Percentiles rank a stretch among this genome's conserved stretches.
Conservation (phyloP, 2,888 invertebrate genomes). For the Hydriomena furcata region DNA sequence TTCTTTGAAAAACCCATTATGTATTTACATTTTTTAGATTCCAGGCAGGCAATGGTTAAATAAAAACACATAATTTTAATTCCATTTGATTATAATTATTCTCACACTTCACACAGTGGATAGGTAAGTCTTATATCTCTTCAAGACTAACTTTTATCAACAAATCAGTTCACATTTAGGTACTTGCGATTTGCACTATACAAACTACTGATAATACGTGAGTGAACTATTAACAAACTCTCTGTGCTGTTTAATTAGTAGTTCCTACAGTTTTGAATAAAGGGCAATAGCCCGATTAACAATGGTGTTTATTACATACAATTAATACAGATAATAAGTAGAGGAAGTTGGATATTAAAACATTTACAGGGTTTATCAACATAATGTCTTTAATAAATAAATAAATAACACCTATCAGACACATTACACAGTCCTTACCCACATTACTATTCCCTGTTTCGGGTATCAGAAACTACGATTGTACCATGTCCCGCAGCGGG, state of each 20-base stretch:
- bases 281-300: constrained; percentile 14
- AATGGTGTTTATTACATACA: constrained; percentile 10
- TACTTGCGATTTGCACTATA: constrained; percentile 20
- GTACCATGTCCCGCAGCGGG: too few relatives aligned
- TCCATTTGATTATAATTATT: constrained; percentile 69
- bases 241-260: constrained; percentile 5
- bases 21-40: constrained; percentile 36
- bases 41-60: not conserved
- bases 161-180: constrained; percentile 45
- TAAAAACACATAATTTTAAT: constrained; percentile 35
- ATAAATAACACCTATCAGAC: too few relatives aligned
- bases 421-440: too few relatives aligned
- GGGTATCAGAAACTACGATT: too few relatives aligned
- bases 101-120: constrained; percentile 64
- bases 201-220: constrained; percentile 20
- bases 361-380: constrained; percentile 13
- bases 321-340: constrained; percentile 9
- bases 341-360: constrained; percentile 5
- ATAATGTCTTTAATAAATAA: constrained; percentile 11
- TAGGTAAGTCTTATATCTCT: constrained; percentile 81
- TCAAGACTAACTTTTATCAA: constrained; percentile 47
- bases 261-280: not conserved
- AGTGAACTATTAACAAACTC: constrained; percentile 17
- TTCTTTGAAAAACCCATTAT: constrained; percentile 53
- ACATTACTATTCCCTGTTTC: not conserved